These are phyloP conservation scores for Danionella cerebrum DNA, from an alignment of 2,113 vertebrate species.

Conservation along the genomic window DNA sequence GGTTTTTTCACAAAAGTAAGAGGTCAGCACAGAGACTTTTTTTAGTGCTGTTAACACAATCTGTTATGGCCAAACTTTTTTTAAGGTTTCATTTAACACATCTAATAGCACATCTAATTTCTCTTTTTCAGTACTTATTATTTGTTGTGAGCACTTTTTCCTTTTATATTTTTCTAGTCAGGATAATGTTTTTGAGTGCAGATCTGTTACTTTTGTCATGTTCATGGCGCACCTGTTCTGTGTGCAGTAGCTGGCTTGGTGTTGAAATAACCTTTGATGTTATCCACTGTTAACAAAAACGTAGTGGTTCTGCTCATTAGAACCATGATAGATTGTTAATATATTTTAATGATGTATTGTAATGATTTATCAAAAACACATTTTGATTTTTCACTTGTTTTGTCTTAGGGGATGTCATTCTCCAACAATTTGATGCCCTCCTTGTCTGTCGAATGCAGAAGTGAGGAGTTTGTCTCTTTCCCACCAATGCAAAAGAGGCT, in stretches of 20 bases:
- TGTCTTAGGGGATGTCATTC: constrained; percentile 32
- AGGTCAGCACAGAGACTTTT: neutral
- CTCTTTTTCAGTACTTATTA: neutral
- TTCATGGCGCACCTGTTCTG: neutral
- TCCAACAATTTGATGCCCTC: constrained; percentile 22
- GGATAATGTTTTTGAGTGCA: neutral
- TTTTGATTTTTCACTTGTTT: constrained; percentile 9
- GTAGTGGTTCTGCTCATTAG: neutral
- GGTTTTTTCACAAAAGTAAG: constrained; percentile 13
- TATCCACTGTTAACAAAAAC: neutral
- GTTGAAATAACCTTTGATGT: neutral
- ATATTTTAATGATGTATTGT: neutral
- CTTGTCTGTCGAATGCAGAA: constrained; percentile 16
- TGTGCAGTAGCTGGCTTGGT: neutral
- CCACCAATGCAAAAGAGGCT: neutral
- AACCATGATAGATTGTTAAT: neutral
- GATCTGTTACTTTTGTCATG: constrained; percentile 13
- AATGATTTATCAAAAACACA: neutral
- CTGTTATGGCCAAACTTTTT: neutral
- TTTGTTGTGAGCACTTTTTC: neutral
- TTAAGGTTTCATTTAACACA: neutral
- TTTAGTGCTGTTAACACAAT: neutral
- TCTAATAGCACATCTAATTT: neutral
- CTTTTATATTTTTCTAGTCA: neutral
- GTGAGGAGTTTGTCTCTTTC: constrained; percentile 16